Evolutionary conservation across 2,797 vertebrate species (phyloP).

Genomic region (Acipenser oxyrinchus): DNA sequence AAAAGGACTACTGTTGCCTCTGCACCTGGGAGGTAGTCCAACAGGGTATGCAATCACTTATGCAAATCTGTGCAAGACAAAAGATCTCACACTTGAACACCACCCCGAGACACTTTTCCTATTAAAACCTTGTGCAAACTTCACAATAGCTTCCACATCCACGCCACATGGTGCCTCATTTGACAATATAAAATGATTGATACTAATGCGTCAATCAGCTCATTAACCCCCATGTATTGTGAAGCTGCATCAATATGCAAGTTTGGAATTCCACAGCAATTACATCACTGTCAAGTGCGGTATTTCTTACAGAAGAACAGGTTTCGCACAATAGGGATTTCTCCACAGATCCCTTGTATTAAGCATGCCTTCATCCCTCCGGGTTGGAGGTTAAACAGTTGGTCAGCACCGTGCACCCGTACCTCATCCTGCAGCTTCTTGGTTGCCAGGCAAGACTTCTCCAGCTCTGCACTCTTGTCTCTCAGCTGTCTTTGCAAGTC

Average conservation of each 20-base stretch:
- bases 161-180: too few species aligned
- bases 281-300: conserved; percentile 30
- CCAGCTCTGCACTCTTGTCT: conserved; percentile 75
- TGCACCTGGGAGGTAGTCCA: too few species aligned
- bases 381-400: not conserved
- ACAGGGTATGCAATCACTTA: too few species aligned
- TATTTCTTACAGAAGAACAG: conserved; percentile 25
- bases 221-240: too few species aligned
- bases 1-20: too few species aligned
- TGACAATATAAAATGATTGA: too few species aligned
- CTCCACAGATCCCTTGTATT: conserved; percentile 16
- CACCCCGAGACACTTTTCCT: too few species aligned
- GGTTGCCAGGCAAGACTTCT: conserved; percentile 59
- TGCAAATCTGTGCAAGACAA: too few species aligned
- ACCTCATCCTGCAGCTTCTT: conserved; percentile 82
- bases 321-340: conserved; percentile 36
- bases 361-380: not conserved
- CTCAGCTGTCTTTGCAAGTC: conserved; percentile 81
- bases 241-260: not conserved
- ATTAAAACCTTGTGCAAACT: too few species aligned
- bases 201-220: too few species aligned
- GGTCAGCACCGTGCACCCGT: conserved; percentile 18
- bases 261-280: conserved; percentile 35
- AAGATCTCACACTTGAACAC: too few species aligned
- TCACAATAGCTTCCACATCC: too few species aligned